phyloP scores from a whole-genome alignment of 1,140 invertebrate species.

The Scaptodrosophila lebanonensis region DNA sequence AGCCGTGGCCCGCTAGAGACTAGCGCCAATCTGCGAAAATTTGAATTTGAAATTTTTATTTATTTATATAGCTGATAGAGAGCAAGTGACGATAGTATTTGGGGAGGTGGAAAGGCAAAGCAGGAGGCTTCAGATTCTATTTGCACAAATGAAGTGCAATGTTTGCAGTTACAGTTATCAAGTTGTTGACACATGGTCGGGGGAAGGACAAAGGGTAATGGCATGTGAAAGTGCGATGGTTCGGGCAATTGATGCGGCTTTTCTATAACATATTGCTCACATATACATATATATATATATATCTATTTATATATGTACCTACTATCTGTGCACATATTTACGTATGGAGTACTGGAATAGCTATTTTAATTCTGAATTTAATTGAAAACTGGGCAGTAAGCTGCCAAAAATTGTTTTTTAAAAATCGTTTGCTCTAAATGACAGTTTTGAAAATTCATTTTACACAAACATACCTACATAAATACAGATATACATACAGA shows the following conservation, averaged over 20 bases:
- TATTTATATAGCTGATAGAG: constrained; percentile 48
- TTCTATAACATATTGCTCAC: no score
- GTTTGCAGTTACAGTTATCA: constrained; percentile 27
- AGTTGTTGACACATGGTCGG: constrained; percentile 10
- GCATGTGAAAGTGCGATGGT: not conserved
- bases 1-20: constrained; percentile 28
- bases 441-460: no score
- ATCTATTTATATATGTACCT: constrained; percentile 35
- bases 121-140: constrained; percentile 32
- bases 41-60: constrained; percentile 74
- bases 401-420: no score
- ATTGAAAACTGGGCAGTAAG: no score
- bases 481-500: no score
- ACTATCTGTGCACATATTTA: no score
- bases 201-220: no score
- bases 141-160: constrained; percentile 63
- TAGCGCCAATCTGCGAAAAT: constrained; percentile 65
- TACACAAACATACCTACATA: no score
- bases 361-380: no score
- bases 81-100: not conserved
- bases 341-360: no score
- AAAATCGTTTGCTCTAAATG: no score
- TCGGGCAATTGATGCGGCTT: constrained; percentile 7
- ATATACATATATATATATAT: not conserved
- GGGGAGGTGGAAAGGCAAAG: constrained; percentile 4